A percentile compares a stretch with the other conserved stretches of the same genome.
phyloP scores from a whole-genome alignment of 2,888 invertebrate genomes.

The Leucoptera coffeella region DNA sequence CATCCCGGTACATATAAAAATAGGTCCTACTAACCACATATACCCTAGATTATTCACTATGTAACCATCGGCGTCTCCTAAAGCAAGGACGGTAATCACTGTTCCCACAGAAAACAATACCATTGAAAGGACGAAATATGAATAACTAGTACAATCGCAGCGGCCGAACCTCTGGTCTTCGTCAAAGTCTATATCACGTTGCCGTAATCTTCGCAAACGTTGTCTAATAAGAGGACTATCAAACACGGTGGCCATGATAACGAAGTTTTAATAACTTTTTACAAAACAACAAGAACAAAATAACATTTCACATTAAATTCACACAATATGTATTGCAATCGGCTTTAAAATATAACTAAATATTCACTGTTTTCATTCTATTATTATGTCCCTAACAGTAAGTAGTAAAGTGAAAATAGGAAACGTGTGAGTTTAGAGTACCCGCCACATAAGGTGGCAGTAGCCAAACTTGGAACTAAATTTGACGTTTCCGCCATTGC shows the following conservation, averaged over 20 bases:
- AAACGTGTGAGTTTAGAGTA: no score
- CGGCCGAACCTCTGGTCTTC: slow-evolving; percentile 57
- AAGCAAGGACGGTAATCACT: slow-evolving; percentile 57
- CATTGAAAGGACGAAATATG: slow-evolving; percentile 57
- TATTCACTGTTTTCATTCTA: no score
- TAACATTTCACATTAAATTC: no score
- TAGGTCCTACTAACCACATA: slow-evolving; percentile 64
- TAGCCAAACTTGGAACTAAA: no score
- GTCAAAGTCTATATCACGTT: slow-evolving; percentile 54
- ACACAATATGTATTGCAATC: no score
- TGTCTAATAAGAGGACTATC: slow-evolving; percentile 57
- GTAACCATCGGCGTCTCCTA: slow-evolving; percentile 56
- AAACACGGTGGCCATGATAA: slow-evolving; percentile 59
- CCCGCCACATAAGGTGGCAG: no score
- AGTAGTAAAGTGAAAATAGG: no score
- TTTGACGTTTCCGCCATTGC: no score
- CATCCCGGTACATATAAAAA: slow-evolving; percentile 61
- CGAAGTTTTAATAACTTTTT: background rate
- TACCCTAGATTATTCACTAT: slow-evolving; percentile 57
- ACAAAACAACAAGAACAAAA: background rate
- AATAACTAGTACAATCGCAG: slow-evolving; percentile 62
- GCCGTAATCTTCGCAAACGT: slow-evolving; percentile 52
- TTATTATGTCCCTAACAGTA: no score
- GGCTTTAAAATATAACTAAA: no score
- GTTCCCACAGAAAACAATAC: slow-evolving; percentile 58